Evolutionary conservation across 2,888 invertebrate genomes (phyloP), one percentile per base, ranked within the genome.

Genomic region (Cyaniris semiargus): DNA sequence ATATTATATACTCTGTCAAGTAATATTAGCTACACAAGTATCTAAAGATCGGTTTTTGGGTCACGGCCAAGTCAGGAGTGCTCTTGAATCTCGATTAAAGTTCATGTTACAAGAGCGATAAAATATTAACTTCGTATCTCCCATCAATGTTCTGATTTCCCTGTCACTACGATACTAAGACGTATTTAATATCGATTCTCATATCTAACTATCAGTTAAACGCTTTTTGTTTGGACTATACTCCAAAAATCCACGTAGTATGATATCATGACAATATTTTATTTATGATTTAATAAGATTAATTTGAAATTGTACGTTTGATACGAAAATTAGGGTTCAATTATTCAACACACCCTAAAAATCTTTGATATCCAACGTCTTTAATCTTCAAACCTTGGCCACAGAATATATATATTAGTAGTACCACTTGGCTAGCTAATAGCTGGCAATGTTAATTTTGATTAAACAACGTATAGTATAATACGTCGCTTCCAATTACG

Each of bases 51-150:
- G 60, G 60, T 60, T 60, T 31, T 66, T 66, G 66, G 66, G 66
- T 66, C 66, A 66, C 27, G 66, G 66, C 66, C 66, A 66, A 66
- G 66, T 66, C 27, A 18, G 66, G 27, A 66, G 66, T 66, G 15
- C 66, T 66, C 66, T 66, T 15, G 66, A 66, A 66, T 27, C 27
- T 31, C 66, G 66, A 66, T 66, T 66, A 31, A 66, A 31, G 27
- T 27, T 31, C 66, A 66, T 31, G 66, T 66, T 31, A 66, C 27
- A 27, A 66, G 66, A 5, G 66, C 66, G 66, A 66, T 66, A 66
- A 66, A 66, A 66, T 66, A 66, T 66, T 66, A 66, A 27, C 66
- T 31, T 60, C 23, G 13, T 60, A 66, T 27, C 27, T 31, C 27
- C 27, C 3, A 66, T 66, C 27, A 5, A 13, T 27, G 27, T 66